These are phyloP conservation scores for Dendroctonus ponderosae DNA, from an alignment of 1,140 invertebrate genomes.

Conservation along the genomic window DNA sequence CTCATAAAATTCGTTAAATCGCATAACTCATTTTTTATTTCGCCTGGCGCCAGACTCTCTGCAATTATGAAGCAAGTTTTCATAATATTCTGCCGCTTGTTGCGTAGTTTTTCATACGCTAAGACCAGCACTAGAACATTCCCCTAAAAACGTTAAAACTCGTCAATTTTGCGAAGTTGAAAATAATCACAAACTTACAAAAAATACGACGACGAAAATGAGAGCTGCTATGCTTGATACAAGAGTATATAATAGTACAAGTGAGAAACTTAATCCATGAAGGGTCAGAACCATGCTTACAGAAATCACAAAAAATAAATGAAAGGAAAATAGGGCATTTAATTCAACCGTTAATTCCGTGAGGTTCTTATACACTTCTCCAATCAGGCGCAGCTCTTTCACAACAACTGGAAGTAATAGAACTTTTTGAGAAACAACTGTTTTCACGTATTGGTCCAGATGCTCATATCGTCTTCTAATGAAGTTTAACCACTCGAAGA, in stretches of 20 bases:
- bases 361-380: slow-evolving; percentile 10
- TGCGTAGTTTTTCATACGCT: slow-evolving; percentile 15
- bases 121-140: slow-evolving; percentile 6
- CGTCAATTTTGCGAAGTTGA: too few species aligned
- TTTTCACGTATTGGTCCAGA: slow-evolving; percentile 6
- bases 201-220: background rate
- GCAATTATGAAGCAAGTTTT: slow-evolving; percentile 22
- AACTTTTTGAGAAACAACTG: background rate
- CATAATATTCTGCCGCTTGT: slow-evolving; percentile 2
- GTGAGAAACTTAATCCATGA: slow-evolving; percentile 9
- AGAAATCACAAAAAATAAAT: slow-evolving; percentile 15
- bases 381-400: slow-evolving; percentile 5
- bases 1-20: slow-evolving; percentile 7
- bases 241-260: background rate
- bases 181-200: background rate
- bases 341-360: background rate
- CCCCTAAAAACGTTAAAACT: background rate
- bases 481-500: slow-evolving; percentile 5
- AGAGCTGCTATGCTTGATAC: background rate
- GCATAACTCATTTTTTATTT: slow-evolving; percentile 5
- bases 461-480: slow-evolving; percentile 15
- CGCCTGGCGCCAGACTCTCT: slow-evolving; percentile 19
- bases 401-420: slow-evolving; percentile 3
- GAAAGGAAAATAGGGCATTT: slow-evolving; percentile 13
- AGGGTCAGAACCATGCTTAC: slow-evolving; percentile 3